Evolutionary conservation across 2,797 vertebrate species (phyloP).

Genomic region (Micromesistius poutassou): DNA sequence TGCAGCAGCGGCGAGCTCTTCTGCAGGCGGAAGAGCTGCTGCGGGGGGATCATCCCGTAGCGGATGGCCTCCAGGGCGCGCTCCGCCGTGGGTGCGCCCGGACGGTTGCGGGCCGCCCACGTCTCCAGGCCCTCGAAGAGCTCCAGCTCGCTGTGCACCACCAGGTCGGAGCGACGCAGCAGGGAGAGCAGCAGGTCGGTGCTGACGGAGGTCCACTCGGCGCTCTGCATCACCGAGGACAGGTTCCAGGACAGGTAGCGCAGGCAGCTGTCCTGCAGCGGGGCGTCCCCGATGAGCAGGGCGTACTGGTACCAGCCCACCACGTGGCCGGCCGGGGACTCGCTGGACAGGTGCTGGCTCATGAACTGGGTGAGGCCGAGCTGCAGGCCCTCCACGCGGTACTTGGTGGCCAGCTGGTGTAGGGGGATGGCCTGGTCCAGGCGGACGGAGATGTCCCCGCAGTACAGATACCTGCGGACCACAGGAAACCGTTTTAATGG

Average conservation of each 20-base stretch:
- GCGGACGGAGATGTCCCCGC: constrained; percentile 82
- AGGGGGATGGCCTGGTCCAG: constrained; percentile 85
- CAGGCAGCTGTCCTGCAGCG: constrained; percentile 83
- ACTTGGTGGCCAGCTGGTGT: constrained; percentile 87
- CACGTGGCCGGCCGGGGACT: constrained; percentile 82
- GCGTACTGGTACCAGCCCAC: constrained; percentile 94
- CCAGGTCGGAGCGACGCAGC: constrained; percentile 86
- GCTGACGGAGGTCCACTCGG: constrained; percentile 81
- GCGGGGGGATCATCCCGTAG: constrained; percentile 89
- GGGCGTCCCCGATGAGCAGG: constrained; percentile 67
- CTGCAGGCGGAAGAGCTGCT: constrained; percentile 89
- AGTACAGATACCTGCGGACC: constrained; percentile 86
- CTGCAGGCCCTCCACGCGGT: constrained; percentile 79
- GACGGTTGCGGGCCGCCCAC: constrained; percentile 81
- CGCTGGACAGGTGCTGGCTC: constrained; percentile 81
- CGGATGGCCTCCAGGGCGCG: constrained; percentile 81
- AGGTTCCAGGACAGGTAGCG: constrained; percentile 93
- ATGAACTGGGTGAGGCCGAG: constrained; percentile 87
- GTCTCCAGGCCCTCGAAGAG: constrained; percentile 83
- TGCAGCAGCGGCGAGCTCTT: constrained; percentile 76
- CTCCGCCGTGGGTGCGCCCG: constrained; percentile 73
- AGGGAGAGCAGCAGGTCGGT: constrained; percentile 81
- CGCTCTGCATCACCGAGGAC: constrained; percentile 79
- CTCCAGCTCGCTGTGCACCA: constrained; percentile 88
- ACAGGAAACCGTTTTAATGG: not conserved